A percentile compares a stretch with the other conserved stretches of the same genome.
Conservation (phyloP, 2,888 invertebrate species). For the Caradrina kadenii region DNA sequence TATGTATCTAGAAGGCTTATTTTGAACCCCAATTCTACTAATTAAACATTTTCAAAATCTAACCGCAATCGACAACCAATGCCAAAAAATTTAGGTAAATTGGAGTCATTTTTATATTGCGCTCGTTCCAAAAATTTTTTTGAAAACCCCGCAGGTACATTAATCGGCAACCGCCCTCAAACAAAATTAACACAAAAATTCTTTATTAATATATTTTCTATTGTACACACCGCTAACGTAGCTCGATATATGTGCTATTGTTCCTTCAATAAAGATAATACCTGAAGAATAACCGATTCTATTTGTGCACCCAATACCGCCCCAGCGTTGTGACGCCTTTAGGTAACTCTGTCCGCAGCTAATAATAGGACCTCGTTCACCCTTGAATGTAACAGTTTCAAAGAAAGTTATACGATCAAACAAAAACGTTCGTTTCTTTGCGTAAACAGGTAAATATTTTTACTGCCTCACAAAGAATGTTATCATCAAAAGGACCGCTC, state of each 20-base stretch:
- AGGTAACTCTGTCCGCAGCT: conserved; percentile 4
- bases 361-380: conserved; percentile 33
- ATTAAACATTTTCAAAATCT: too few relatives aligned
- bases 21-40: too few relatives aligned
- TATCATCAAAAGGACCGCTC: conserved; percentile 70
- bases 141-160: too few relatives aligned
- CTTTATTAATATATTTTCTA: background rate
- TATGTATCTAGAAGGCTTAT: too few relatives aligned
- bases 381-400: conserved; percentile 55
- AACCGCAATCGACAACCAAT: too few relatives aligned
- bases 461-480: conserved; percentile 65
- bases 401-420: conserved; percentile 72
- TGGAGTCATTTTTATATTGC: too few relatives aligned
- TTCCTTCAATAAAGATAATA: conserved; percentile 40
- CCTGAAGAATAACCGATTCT: conserved; percentile 10
- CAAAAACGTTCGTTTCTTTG: conserved; percentile 64
- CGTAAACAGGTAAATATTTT: conserved; percentile 75
- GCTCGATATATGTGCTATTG: conserved; percentile 13
- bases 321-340: conserved; percentile 22
- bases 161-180: background rate
- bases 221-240: conserved; percentile 19
- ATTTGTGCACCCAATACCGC: conserved; percentile 24
- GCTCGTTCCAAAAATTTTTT: too few relatives aligned
- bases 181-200: conserved; percentile 7
- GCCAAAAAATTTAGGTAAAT: too few relatives aligned